These are phyloP conservation scores for Anser cygnoides DNA, from an alignment of 2,113 vertebrate genomes.

Conservation along the genomic window DNA sequence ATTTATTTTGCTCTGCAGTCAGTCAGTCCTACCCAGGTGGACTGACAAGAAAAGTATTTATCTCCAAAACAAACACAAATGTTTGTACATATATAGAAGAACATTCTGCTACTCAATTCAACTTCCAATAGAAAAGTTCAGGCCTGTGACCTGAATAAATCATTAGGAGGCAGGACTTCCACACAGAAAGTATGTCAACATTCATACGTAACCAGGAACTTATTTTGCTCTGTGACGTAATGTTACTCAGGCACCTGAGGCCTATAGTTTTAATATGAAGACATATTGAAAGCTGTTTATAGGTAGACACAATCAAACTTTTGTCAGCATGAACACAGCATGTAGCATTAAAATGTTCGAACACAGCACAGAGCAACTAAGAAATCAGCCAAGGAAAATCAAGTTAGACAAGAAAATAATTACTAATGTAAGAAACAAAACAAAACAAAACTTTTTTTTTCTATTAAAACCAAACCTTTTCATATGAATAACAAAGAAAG, in stretches of 20 bases:
- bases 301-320: neutral
- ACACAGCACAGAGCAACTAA: neutral
- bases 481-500: slow-evolving; percentile 8
- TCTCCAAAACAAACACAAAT: neutral
- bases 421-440: neutral
- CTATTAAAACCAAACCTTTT: neutral
- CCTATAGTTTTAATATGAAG: neutral
- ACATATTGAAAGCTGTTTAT: neutral
- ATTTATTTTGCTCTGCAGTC: neutral
- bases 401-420: neutral
- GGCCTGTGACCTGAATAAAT: neutral
- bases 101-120: neutral
- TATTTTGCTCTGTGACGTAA: neutral
- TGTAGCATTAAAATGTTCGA: neutral
- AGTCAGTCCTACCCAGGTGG: neutral
- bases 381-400: neutral
- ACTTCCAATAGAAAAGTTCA: neutral
- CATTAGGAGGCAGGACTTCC: neutral
- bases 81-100: neutral
- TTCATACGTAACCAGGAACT: neutral
- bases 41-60: neutral
- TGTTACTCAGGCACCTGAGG: neutral
- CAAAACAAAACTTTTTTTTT: too few relatives aligned
- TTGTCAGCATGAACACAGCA: neutral
- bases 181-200: neutral